phyloP scores from a whole-genome alignment of 2,888 invertebrate genomes.

The Loripinus fragilis region DNA sequence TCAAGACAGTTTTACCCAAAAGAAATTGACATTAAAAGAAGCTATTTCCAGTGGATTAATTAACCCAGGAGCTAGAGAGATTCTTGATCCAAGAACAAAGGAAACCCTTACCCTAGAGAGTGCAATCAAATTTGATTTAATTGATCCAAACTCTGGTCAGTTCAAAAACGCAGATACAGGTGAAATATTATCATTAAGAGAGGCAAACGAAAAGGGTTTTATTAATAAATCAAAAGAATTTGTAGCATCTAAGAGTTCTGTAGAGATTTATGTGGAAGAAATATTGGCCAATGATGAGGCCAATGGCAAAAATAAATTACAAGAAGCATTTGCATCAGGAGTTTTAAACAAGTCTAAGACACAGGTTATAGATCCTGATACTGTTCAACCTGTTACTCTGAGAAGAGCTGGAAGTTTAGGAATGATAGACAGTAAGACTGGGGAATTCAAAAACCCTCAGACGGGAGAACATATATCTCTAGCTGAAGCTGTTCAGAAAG shows the following conservation, averaged over 20 bases:
- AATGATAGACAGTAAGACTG: constrained; percentile 77
- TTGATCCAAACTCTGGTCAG: constrained; percentile 67
- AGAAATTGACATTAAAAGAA: constrained; percentile 84
- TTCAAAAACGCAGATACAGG: constrained; percentile 68
- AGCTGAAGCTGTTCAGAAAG: constrained; percentile 74
- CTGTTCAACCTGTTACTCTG: constrained; percentile 74
- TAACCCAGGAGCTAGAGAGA: constrained; percentile 65
- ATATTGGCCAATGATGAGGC: constrained; percentile 68
- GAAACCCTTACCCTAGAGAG: constrained; percentile 66
- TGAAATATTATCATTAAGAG: constrained; percentile 83
- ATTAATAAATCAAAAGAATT: constrained; percentile 53
- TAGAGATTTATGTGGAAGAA: constrained; percentile 76
- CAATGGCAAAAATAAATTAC: constrained; percentile 67
- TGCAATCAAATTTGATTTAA: constrained; percentile 65
- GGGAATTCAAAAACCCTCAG: constrained; percentile 78
- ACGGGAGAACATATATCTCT: constrained; percentile 75
- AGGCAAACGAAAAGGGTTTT: constrained; percentile 84
- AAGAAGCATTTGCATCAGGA: constrained; percentile 77
- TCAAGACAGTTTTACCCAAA: constrained; percentile 68
- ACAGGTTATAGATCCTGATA: constrained; percentile 79
- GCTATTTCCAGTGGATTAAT: constrained; percentile 84
- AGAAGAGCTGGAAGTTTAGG: constrained; percentile 85
- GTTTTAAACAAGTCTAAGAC: constrained; percentile 75
- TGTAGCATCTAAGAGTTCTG: constrained; percentile 66
- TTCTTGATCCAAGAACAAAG: constrained; percentile 86